Percentiles rank a stretch among this genome's conserved stretches.
Evolutionary conservation across 2,797 vertebrate genomes (phyloP).

Genomic region (Sebastes trivittatus): DNA sequence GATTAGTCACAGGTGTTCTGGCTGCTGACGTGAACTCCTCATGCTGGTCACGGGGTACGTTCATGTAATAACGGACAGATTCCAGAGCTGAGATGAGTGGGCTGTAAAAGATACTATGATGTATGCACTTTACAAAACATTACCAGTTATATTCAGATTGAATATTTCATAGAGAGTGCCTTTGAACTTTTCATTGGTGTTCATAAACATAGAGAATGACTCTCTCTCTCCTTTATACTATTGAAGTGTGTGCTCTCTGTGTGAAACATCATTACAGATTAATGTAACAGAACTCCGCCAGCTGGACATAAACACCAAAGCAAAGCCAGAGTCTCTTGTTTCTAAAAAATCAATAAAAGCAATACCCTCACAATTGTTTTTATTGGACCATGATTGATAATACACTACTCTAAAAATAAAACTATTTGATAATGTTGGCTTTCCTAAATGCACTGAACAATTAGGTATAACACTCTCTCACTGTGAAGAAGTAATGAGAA

Average conservation of each 20-base stretch:
- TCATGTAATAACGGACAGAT: conserved; percentile 56
- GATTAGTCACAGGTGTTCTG: conserved; percentile 74
- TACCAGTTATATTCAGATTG: background rate
- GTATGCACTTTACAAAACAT: conserved; percentile 27
- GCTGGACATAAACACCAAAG: conserved; percentile 18
- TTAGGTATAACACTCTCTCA: background rate
- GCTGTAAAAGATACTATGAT: conserved; percentile 51
- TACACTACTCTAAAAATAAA: background rate
- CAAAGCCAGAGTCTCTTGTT: background rate
- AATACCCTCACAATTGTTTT: conserved; percentile 15
- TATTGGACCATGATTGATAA: conserved; percentile 24
- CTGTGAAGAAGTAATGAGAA: conserved; percentile 2
- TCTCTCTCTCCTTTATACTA: background rate
- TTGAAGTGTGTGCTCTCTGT: background rate
- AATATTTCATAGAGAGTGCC: conserved; percentile 9
- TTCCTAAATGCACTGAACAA: background rate
- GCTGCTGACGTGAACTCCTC: conserved; percentile 64
- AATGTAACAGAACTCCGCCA: conserved; percentile 1
- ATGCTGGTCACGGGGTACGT: conserved; percentile 33
- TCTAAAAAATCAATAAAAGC: conserved; percentile 46
- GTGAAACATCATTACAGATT: conserved; percentile 3
- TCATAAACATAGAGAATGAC: background rate
- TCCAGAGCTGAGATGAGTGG: conserved; percentile 50
- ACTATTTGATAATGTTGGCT: background rate
- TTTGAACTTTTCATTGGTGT: conserved; percentile 5